Evolutionary conservation across 1,140 invertebrate species (phyloP).

Genomic region (Delia radicum): DNA sequence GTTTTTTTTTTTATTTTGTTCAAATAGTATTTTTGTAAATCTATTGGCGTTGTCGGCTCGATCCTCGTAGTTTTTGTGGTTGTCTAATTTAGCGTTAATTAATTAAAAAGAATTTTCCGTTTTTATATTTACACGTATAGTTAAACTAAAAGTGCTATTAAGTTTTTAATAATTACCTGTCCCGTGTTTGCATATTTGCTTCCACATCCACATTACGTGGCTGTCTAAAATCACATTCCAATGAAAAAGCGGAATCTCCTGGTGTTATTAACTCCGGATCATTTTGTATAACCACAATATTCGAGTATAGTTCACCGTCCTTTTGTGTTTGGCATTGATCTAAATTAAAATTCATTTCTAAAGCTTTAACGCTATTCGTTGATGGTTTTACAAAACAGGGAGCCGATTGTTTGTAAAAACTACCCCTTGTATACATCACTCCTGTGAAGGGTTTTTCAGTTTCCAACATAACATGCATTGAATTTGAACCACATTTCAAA

Average conservation of each 20-base stretch:
- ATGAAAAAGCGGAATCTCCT: conserved; percentile 64
- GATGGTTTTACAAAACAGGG: conserved; percentile 62
- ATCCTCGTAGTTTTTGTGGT: conserved; percentile 54
- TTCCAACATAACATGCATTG: conserved; percentile 59
- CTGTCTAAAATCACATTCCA: conserved; percentile 64
- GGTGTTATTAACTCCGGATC: conserved; percentile 66
- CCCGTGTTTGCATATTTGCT: conserved; percentile 56
- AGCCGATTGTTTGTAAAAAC: conserved; percentile 60
- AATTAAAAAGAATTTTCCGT: too few relatives aligned
- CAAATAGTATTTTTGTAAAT: background rate
- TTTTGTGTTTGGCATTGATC: conserved; percentile 61
- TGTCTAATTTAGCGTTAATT: conserved; percentile 42
- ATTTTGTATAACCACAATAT: conserved; percentile 63
- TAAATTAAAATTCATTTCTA: conserved; percentile 61
- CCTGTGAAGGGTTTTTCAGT: conserved; percentile 63
- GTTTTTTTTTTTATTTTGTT: background rate
- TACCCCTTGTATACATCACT: conserved; percentile 65
- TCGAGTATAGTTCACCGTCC: conserved; percentile 60
- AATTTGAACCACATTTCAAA: conserved; percentile 60
- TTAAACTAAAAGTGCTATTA: conserved; percentile 27
- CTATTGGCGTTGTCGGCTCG: conserved; percentile 49
- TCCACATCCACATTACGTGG: conserved; percentile 58
- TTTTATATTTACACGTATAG: conserved; percentile 2
- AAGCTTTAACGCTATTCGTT: conserved; percentile 46
- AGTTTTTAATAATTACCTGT: conserved; percentile 46